These are phyloP conservation scores for Chrysaora quinquecirrha DNA, from an alignment of 30 jellyfish, hydroid and myxozoan genomes.

Conservation along the genomic window DNA sequence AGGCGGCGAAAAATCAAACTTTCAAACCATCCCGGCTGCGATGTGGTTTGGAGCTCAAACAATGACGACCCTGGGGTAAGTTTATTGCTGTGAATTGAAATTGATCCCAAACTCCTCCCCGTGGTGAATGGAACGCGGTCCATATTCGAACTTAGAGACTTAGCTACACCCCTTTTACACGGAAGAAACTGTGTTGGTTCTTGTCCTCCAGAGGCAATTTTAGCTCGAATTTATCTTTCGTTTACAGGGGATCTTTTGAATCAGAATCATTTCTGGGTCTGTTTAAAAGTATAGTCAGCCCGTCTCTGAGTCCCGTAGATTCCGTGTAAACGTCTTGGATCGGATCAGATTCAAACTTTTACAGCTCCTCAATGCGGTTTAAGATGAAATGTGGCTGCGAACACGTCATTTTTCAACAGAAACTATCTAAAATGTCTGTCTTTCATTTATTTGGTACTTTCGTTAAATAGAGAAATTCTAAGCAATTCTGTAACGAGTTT, in stretches of 20 bases:
- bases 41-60: constrained; percentile 91
- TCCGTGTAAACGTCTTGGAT: too few species aligned
- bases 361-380: too few species aligned
- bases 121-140: neutral
- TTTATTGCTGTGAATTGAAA: neutral
- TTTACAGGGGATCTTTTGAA: neutral
- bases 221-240: neutral
- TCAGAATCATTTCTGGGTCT: too few species aligned
- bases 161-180: neutral
- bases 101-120: neutral
- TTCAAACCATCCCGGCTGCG: constrained; percentile 75
- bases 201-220: neutral
- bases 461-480: too few species aligned
- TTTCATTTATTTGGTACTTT: too few species aligned
- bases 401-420: too few species aligned
- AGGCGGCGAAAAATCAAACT: constrained; percentile 37
- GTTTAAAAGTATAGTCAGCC: too few species aligned
- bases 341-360: too few species aligned
- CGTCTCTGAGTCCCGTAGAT: too few species aligned
- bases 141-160: neutral
- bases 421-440: too few species aligned
- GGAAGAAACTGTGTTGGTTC: neutral
- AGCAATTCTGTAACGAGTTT: too few species aligned
- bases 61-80: constrained; percentile 88
- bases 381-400: too few species aligned